Evolutionary conservation across 2,797 vertebrate species (phyloP), one percentile per base, ranked within the genome.

Genomic region (Ambastaia sidthimunki): DNA sequence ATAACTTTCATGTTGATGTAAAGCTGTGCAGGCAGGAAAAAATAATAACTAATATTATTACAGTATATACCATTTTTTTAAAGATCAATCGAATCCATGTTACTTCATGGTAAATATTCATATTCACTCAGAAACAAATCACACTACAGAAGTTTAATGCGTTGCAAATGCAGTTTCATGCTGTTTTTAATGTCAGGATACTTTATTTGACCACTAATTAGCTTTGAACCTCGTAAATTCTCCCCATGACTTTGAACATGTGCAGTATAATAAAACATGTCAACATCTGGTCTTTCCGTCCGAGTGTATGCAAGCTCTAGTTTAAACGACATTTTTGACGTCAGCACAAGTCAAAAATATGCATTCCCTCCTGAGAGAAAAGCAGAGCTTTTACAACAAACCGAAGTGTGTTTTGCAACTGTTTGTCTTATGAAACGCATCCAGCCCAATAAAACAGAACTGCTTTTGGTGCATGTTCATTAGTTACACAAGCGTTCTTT

Each of bases 251-350:
- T 63, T 63, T 54, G 54, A 63, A 71, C 69, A 80, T 71, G 74
- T 76, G 69, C 62, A 65, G 48, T 44, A 62, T 54, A 25, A 71
- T 71, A 71, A 80, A 77, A 65, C 50, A 80, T 71, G 34, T 77
- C 69, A 67, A 70, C 78, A 77, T 80, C 78, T 66, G 73, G 73
- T 72, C 55, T 70, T 52, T 83, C 44, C 13, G 59, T n/a, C 54
- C 57, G 71, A 52, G 50, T n/a, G 76, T 41, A 52, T 71, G 76
- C 47, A 65, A 71, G 57, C 71, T 67, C 25, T 37, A 74, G 71
- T 78, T 82, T 65, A 82, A 82, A 44, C 48, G 52, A 59, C 78
- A 77, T 63, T 79, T 81, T 65, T 84, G 76, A 73, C 66, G 71
- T 81, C 75, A 81, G 71, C 28, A 37, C 71, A 54, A 47, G 19